phyloP scores from a whole-genome alignment of 2,797 vertebrate species.

The Rhinichthys osculus region DNA sequence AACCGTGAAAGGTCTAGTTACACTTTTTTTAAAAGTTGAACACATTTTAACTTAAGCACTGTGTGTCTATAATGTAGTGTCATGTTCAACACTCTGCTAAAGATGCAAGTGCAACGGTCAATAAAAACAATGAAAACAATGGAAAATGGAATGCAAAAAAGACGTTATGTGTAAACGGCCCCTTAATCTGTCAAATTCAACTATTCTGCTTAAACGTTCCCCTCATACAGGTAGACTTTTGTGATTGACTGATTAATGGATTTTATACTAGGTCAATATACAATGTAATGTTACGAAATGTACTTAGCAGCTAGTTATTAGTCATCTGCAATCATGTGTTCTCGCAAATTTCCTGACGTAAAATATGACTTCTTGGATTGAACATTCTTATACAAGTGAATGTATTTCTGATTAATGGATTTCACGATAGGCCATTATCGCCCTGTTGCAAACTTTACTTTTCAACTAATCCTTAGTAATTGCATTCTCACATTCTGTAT shows the following conservation, averaged over 20 bases:
- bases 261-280: neutral
- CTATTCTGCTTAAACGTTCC: neutral
- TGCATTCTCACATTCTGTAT: neutral
- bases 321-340: neutral
- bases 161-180: neutral
- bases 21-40: too few relatives aligned
- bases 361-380: neutral
- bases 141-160: neutral
- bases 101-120: neutral
- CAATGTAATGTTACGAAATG: neutral
- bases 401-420: neutral
- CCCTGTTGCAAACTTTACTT: neutral
- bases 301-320: neutral
- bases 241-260: neutral
- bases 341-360: neutral
- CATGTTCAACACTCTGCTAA: too few relatives aligned
- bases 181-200: neutral
- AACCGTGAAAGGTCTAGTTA: too few relatives aligned
- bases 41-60: too few relatives aligned
- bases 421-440: neutral
- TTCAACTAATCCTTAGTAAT: neutral
- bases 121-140: neutral
- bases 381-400: neutral
- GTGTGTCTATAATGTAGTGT: too few relatives aligned
- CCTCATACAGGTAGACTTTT: neutral